Evolutionary conservation across 30 jellyfish, hydroid and myxozoan species (phyloP), one percentile per base, ranked within the genome.

Genomic region (Pseudorhiza aurosa): DNA sequence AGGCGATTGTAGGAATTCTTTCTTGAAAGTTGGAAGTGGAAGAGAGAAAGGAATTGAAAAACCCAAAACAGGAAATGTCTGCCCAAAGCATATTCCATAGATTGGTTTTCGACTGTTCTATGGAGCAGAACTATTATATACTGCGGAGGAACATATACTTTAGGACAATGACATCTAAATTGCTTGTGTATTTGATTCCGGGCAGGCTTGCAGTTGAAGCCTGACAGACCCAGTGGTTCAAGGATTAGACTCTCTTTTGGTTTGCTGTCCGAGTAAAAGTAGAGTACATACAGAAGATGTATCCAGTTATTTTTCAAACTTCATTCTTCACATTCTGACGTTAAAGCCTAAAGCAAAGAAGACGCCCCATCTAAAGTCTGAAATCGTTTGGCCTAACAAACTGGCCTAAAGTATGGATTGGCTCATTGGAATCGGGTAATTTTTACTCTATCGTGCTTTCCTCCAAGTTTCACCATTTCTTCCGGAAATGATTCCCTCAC

Each of bases 361-460:
- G 44, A 9, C 36, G 28, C 0, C 19, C 2, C 36, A 14, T 45
- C 64, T 24, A 18, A 40, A 2, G 21, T 24, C 22, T 58, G 43
- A 30, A 18, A 19, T 58, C n/a, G 62, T 4, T 26, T 6, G 62
- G 62, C 62, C 62, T 47, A 47, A 53, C 8, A 2, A 19, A n/a
- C 67, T 19, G 33, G 40, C 15, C 17, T 53, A 51, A 28, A 44
- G 17, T 19, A 81, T 81, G 95, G 97, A 88, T 4, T 88, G 97
- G 97, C 91, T 88, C 2, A 81, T 88, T 44, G 91, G 97, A 49
- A 88, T 88, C 26, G 92, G 95, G 77, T 53, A 85, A 64, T 27
- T 14, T 29, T 24, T 30, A 64, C 58, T 64, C 36, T 64, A 14
- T n/a, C 1, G 31, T 14, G 11, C n/a, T 46, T 46, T 46, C 59